A percentile compares a stretch with the other conserved stretches of the same genome.
phyloP scores from a whole-genome alignment of 2,888 invertebrate species.

The Drosophila limbata region DNA sequence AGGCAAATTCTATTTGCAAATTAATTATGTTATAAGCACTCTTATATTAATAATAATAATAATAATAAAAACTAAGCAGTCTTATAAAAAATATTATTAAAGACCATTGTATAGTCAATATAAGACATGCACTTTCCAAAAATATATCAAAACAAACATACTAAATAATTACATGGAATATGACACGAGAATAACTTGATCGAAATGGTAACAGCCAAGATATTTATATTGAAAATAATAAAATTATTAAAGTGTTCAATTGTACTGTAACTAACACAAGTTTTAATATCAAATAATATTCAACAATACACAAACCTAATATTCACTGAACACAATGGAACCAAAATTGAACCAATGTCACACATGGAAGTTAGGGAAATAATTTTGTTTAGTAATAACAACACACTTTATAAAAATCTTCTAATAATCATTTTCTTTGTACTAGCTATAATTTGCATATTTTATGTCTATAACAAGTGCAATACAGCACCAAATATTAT shows the following conservation, averaged over 20 bases:
- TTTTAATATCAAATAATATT: conserved; percentile 5
- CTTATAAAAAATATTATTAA: too few species aligned
- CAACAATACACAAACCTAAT: conserved; percentile 1
- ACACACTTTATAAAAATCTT: not conserved
- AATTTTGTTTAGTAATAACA: not conserved
- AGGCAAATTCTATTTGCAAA: too few species aligned
- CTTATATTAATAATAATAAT: too few species aligned
- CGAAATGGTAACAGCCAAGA: not conserved
- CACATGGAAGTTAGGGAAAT: not conserved
- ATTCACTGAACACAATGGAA: not conserved
- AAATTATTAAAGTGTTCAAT: not conserved
- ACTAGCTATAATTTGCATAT: too few species aligned
- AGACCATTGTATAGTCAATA: too few species aligned
- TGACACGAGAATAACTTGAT: too few species aligned
- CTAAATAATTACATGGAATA: too few species aligned
- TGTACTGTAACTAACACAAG: not conserved
- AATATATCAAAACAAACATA: too few species aligned
- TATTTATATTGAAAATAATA: not conserved
- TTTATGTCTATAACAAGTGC: too few species aligned
- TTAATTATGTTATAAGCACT: too few species aligned
- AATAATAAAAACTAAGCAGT: too few species aligned
- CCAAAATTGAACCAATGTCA: not conserved
- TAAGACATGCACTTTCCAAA: too few species aligned
- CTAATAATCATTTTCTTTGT: not conserved
- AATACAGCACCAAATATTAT: not conserved